Evolutionary conservation across 2,888 invertebrate genomes (phyloP).

Genomic region (Actias luna): DNA sequence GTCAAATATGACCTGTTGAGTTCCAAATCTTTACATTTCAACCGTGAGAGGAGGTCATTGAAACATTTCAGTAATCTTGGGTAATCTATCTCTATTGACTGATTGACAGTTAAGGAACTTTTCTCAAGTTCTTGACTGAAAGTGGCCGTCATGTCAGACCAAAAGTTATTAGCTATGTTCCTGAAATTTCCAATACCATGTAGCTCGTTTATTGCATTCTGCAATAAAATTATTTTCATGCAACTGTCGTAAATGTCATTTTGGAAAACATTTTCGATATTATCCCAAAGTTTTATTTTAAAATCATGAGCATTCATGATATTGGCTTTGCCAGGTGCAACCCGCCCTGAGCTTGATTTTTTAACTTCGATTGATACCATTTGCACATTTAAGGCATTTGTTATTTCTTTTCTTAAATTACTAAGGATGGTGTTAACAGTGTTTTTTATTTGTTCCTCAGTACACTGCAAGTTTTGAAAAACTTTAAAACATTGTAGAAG

Average conservation of each 20-base stretch:
- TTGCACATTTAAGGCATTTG: constrained; percentile 75
- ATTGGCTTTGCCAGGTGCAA: constrained; percentile 78
- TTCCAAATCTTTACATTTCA: constrained; percentile 83
- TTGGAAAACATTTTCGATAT: constrained; percentile 92
- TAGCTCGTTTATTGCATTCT: constrained; percentile 73
- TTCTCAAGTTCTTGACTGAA: constrained; percentile 79
- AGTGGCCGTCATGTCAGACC: constrained; percentile 76
- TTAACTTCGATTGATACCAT: constrained; percentile 70
- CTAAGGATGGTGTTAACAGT: constrained; percentile 76
- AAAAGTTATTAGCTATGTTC: constrained; percentile 79
- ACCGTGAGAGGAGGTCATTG: constrained; percentile 87
- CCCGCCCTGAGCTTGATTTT: constrained; percentile 62
- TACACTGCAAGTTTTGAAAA: constrained; percentile 72
- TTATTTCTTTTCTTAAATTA: constrained; percentile 77
- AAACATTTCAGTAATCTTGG: constrained; percentile 92
- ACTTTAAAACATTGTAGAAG: constrained; percentile 83
- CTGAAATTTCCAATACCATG: constrained; percentile 77
- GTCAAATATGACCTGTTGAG: constrained; percentile 83
- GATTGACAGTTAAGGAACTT: constrained; percentile 83
- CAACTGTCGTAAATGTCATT: constrained; percentile 87
- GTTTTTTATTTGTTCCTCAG: constrained; percentile 76
- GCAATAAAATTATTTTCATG: constrained; percentile 84
- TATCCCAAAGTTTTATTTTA: constrained; percentile 89
- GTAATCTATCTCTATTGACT: constrained; percentile 93
- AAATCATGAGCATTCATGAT: constrained; percentile 78